phyloP scores from a whole-genome alignment of 2,797 vertebrate genomes.

The Linurgus olivaceus region DNA sequence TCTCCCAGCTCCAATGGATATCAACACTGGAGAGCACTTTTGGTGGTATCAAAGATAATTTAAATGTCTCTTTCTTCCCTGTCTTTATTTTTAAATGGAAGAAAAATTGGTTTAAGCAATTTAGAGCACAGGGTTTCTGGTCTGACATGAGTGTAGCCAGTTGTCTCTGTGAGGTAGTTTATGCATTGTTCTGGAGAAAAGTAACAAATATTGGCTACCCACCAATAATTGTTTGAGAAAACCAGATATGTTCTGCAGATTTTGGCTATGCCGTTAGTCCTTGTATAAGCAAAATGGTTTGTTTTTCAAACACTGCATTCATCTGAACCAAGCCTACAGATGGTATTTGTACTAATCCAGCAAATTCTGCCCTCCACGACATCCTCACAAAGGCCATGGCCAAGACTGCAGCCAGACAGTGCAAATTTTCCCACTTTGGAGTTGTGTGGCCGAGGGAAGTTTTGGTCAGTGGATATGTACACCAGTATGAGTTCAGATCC shows the following conservation, averaged over 20 bases:
- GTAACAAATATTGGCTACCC: constrained; percentile 43
- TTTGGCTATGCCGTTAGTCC: neutral
- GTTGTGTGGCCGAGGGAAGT: neutral
- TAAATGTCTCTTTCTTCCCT: neutral
- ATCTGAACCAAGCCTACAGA: neutral
- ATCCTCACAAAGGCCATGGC: neutral
- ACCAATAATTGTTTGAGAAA: constrained; percentile 36
- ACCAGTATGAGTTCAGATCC: neutral
- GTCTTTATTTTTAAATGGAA: neutral
- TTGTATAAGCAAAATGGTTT: constrained; percentile 35
- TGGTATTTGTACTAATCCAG: neutral
- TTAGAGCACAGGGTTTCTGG: neutral
- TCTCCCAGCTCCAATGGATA: neutral
- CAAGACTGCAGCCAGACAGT: neutral
- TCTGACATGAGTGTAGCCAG: neutral
- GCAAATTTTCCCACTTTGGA: neutral
- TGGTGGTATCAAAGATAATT: neutral
- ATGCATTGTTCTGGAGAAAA: constrained; percentile 34
- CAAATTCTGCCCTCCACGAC: neutral
- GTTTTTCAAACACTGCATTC: constrained; percentile 39
- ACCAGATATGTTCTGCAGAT: constrained; percentile 21
- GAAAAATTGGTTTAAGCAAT: neutral
- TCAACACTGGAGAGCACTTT: fast-evolving
- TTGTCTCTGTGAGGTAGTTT: neutral
- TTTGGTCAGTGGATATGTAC: neutral